phyloP scores from a whole-genome alignment of 2,797 vertebrate species.

The Gymnoscopelus microlampas region DNA sequence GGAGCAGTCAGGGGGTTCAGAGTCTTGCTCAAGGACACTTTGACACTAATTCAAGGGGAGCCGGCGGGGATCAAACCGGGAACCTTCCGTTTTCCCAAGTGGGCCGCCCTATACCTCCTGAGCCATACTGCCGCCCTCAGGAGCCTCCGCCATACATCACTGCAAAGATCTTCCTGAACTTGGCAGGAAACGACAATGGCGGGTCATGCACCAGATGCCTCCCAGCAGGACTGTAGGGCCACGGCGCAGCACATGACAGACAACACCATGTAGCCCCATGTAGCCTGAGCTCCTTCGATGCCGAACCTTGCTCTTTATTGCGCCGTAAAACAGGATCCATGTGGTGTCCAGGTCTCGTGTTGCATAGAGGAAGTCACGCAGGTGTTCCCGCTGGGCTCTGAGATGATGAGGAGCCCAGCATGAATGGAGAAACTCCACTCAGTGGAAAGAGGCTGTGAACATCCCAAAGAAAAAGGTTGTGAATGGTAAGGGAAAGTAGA shows the following conservation, averaged over 20 bases:
- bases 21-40: too few species aligned
- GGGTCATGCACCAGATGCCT: constrained; percentile 42
- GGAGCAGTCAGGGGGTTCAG: too few species aligned
- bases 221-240: constrained; percentile 14
- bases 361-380: constrained; percentile 13
- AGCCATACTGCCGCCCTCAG: not conserved
- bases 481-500: not conserved
- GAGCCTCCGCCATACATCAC: constrained; percentile 17
- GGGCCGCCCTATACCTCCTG: too few species aligned
- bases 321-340: constrained; percentile 18
- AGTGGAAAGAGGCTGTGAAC: not conserved
- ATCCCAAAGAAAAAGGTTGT: not conserved
- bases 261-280: not conserved
- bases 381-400: constrained; percentile 3
- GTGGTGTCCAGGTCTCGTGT: constrained; percentile 5
- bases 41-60: too few species aligned
- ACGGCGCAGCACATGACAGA: constrained; percentile 13
- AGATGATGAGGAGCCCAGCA: not conserved
- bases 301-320: constrained; percentile 13
- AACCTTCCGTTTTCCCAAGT: too few species aligned
- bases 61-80: too few species aligned
- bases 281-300: not conserved
- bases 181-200: constrained; percentile 24
- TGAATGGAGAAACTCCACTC: not conserved
- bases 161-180: constrained; percentile 12